Conservation (phyloP, 2,888 invertebrate species). For the Tenthredo notha region DNA sequence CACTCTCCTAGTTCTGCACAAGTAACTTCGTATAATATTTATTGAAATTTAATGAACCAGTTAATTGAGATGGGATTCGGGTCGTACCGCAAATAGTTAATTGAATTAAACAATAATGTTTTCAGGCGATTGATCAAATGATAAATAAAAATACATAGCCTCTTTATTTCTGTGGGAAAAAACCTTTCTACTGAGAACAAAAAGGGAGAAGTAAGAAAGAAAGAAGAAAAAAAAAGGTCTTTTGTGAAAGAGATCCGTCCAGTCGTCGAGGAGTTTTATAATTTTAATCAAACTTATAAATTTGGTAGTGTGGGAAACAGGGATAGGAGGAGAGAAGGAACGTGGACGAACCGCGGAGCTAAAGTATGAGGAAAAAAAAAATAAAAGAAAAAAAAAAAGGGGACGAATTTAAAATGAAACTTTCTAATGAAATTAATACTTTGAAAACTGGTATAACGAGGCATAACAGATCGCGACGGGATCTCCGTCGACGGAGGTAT, state of each 20-base stretch:
- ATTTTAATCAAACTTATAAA: conserved; percentile 40
- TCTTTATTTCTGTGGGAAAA: neutral
- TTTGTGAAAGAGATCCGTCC: neutral
- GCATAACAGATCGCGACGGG: conserved; percentile 9
- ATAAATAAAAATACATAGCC: neutral
- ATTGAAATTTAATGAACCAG: neutral
- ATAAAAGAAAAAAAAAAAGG: neutral
- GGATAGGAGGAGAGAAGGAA: neutral
- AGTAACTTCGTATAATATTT: neutral
- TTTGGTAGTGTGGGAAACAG: neutral
- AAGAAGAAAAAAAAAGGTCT: neutral
- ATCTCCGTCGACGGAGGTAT: neutral
- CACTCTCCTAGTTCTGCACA: neutral
- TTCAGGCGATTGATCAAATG: neutral
- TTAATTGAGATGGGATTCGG: neutral
- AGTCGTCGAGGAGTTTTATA: conserved; percentile 27
- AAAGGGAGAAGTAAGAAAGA: neutral
- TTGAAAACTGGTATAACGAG: conserved; percentile 31
- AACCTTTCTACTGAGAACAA: neutral
- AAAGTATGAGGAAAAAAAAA: neutral
- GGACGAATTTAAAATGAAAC: conserved; percentile 12
- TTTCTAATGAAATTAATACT: conserved; percentile 40
- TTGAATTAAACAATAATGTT: neutral
- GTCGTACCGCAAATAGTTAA: neutral
- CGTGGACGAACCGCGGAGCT: neutral